phyloP scores from a whole-genome alignment of 2,888 invertebrate genomes.

The Odontocerum albicorne region DNA sequence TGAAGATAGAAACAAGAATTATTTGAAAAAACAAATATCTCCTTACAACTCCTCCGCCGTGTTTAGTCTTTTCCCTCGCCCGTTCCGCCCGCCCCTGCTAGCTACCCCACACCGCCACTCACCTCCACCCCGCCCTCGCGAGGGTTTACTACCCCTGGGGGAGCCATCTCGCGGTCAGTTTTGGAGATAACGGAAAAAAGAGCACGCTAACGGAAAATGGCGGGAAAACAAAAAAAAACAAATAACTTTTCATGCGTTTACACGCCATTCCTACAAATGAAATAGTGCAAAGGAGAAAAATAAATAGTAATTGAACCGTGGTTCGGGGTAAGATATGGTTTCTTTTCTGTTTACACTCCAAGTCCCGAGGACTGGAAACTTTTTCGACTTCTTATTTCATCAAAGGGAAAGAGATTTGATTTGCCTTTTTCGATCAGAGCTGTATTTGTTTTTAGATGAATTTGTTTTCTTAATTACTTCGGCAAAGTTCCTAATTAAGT shows the following conservation, averaged over 20 bases:
- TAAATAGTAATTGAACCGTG: slow-evolving; percentile 10
- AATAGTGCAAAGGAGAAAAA: slow-evolving; percentile 10
- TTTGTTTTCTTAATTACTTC: no score
- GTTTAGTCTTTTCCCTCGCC: no score
- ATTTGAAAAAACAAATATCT: no score
- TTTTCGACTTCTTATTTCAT: no score
- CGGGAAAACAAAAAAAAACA: slow-evolving; percentile 25
- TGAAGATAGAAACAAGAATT: no score
- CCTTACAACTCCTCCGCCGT: no score
- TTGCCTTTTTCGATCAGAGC: background rate
- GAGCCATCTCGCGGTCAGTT: slow-evolving; percentile 36
- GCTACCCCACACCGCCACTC: slow-evolving; percentile 4
- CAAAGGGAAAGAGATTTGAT: no score
- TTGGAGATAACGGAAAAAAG: slow-evolving; percentile 32
- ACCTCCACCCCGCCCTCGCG: slow-evolving; percentile 2
- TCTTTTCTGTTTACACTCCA: background rate
- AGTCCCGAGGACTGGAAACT: no score
- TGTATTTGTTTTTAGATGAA: background rate
- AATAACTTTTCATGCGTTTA: slow-evolving; percentile 30
- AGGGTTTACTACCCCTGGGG: slow-evolving; percentile 31
- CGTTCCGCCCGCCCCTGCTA: no score
- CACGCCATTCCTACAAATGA: slow-evolving; percentile 26
- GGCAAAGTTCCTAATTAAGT: no score
- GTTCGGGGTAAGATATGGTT: background rate
- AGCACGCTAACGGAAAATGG: slow-evolving; percentile 27